These are phyloP conservation scores for Tychaedon coryphoeus DNA, from an alignment of 2,113 vertebrate species.

Conservation along the genomic window DNA sequence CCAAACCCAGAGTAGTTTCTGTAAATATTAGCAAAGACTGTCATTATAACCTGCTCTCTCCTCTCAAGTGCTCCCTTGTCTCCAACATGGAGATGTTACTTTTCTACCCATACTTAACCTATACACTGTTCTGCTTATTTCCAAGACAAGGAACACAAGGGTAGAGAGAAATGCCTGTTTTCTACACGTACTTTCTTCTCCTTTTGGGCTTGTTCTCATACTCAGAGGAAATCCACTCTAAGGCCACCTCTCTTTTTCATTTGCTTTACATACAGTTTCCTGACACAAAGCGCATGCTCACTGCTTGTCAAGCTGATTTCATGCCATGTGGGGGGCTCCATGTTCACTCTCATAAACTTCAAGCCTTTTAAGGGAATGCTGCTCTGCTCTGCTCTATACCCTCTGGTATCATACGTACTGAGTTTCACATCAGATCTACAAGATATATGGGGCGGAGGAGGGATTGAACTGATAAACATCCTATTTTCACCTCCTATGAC, in stretches of 20 bases:
- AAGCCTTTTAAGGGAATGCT: neutral
- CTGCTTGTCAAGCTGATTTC: neutral
- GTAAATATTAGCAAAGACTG: neutral
- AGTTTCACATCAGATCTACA: neutral
- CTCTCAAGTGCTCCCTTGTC: neutral
- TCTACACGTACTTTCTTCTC: neutral
- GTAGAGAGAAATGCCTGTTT: neutral
- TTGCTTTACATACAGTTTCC: neutral
- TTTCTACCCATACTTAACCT: neutral
- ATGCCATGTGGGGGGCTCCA: fast-evolving
- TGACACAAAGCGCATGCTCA: neutral
- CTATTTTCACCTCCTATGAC: neutral
- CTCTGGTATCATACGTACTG: neutral
- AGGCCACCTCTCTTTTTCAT: neutral
- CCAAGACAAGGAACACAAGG: neutral
- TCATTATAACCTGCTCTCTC: neutral
- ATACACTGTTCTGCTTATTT: neutral
- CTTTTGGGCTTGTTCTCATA: neutral
- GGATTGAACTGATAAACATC: neutral
- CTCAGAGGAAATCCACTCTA: neutral
- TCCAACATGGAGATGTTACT: neutral
- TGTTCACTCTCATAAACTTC: neutral
- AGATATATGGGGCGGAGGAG: neutral
- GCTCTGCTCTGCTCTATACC: neutral
- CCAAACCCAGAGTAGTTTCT: neutral